Conservation (phyloP, 1,140 invertebrate genomes). For the Lepidurus packardi region DNA sequence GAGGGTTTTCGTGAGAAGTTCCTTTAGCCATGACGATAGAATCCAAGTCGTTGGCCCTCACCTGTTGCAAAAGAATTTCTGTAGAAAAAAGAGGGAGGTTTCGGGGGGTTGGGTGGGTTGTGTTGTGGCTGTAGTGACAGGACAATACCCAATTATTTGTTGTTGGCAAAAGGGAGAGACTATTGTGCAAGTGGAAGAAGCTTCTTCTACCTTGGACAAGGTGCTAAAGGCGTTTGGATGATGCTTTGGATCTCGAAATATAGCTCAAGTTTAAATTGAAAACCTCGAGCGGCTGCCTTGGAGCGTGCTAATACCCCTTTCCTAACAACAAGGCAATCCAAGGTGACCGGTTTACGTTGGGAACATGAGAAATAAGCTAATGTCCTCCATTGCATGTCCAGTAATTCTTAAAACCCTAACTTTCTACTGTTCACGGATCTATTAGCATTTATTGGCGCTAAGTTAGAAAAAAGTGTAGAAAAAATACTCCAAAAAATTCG, state of each 20-base stretch:
- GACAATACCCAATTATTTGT: background rate
- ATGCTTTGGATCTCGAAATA: background rate
- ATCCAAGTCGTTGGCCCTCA: slow-evolving; percentile 13
- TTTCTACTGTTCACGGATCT: too few species aligned
- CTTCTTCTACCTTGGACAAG: background rate
- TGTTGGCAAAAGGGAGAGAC: background rate
- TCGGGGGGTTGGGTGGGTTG: background rate
- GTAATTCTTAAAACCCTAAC: too few species aligned
- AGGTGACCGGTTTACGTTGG: background rate
- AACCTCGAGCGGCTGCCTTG: background rate
- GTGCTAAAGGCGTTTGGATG: background rate
- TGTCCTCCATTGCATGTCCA: too few species aligned
- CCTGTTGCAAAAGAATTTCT: slow-evolving; percentile 11
- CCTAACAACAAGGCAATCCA: background rate
- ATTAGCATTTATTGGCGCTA: too few species aligned
- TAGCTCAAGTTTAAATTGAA: background rate
- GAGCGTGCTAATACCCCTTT: background rate
- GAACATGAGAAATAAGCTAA: background rate
- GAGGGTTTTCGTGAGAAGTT: slow-evolving; percentile 10
- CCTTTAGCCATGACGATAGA: slow-evolving; percentile 8
- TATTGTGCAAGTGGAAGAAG: background rate
- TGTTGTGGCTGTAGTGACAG: background rate
- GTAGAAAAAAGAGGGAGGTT: background rate
- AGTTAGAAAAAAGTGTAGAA: too few species aligned
- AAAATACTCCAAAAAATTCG: too few species aligned